Evolutionary conservation across 2,888 invertebrate species (phyloP), one percentile per base, ranked within the genome.

Genomic region (Harpalus rubripes): DNA sequence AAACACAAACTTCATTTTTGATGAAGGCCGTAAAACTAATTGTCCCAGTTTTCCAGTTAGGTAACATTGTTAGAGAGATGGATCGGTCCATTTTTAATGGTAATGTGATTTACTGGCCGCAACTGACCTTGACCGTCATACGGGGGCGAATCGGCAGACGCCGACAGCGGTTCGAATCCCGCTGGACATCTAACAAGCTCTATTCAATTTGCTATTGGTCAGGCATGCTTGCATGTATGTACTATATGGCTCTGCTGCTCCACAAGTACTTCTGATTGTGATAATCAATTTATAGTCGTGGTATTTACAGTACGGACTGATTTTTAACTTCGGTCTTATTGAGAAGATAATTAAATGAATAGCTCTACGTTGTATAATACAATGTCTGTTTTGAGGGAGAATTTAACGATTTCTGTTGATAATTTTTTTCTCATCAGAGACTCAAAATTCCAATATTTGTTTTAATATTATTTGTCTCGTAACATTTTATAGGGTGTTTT

Each of bases 151-250:
- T 10, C 44, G 16, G 7, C 32, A 15, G 16, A 12, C n/a, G 12
- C 18, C 44, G 22, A 26, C 58, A 68, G 22, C 32, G 74, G 83
- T 83, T 76, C 41, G 61, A 74, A 56, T 83, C 83, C 76, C 83
- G 41, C 32, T 44, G 39, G 83, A 6, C 59, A 18, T 18, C 59
- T 68, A 83, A 83, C 76, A 83, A 83, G 76, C 76, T 61, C 59
- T 12, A 83, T 83, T 83, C 83, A 83, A 83, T 83, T 83, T 83
- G 52, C 74, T 41, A 83, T 74, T 83, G 83, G 83, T 74, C 61
- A 74, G 41, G 72, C 81, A 52, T 39, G 68, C 68, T 39, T 39
- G 39, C 68, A 10, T 39, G 26, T 63, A 22, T 63, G 8, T 7
- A 10, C 22, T 0, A 5, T 22, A 44, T 52, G 44, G 0, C 12